These are phyloP conservation scores for Anhinga anhinga DNA, from an alignment of 2,113 vertebrate species.

Conservation along the genomic window DNA sequence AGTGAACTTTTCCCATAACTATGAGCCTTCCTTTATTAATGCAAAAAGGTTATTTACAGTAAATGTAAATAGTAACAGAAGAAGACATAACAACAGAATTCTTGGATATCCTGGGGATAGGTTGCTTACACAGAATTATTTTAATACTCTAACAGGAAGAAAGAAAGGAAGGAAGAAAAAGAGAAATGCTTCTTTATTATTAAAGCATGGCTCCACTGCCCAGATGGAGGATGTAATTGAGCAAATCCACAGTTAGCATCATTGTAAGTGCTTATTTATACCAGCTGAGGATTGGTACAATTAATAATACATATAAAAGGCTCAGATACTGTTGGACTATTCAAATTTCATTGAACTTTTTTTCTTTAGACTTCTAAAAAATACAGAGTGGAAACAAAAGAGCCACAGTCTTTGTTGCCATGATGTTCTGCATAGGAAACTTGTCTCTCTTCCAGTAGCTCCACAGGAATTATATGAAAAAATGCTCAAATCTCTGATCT, in stretches of 20 bases:
- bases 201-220: background rate
- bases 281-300: background rate
- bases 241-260: constrained; percentile 8
- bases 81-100: background rate
- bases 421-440: background rate
- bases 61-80: constrained; percentile 17
- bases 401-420: background rate
- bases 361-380: background rate
- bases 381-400: background rate
- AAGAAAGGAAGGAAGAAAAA: constrained; percentile 24
- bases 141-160: constrained; percentile 15
- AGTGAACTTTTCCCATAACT: background rate
- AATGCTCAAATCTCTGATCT: constrained; percentile 1
- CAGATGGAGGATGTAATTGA: constrained; percentile 16
- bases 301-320: constrained; percentile 16
- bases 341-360: background rate
- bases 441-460: constrained; percentile 24
- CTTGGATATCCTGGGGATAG: constrained; percentile 24
- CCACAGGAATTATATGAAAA: constrained; percentile 25
- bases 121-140: constrained; percentile 25
- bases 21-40: background rate
- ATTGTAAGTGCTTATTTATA: background rate
- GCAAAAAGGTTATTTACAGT: background rate
- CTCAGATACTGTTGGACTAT: background rate
- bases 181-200: background rate